These are phyloP conservation scores for Polymixis flavicincta DNA, from an alignment of 2,888 invertebrate genomes.

Conservation along the genomic window DNA sequence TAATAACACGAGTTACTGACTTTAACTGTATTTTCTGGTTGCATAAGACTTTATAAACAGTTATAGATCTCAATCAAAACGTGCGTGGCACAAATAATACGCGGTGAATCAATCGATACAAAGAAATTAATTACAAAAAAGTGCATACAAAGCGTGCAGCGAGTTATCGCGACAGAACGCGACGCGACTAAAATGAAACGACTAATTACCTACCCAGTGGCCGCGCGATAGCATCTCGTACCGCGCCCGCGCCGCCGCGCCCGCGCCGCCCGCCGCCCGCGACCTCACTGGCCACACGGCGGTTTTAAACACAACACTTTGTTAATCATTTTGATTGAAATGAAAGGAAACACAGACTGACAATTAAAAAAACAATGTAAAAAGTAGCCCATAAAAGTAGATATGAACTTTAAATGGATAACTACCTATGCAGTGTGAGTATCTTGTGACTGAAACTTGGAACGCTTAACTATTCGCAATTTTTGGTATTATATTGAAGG, in stretches of 20 bases:
- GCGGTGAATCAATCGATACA: conserved; percentile 79
- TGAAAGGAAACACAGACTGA: conserved; percentile 71
- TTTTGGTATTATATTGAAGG: background rate
- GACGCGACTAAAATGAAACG: conserved; percentile 85
- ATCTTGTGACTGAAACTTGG: conserved; percentile 36
- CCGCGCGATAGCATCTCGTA: conserved; percentile 82
- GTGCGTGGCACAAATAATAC: conserved; percentile 68
- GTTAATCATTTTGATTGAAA: conserved; percentile 76
- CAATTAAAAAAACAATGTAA: conserved; percentile 71
- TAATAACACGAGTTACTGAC: conserved; percentile 55
- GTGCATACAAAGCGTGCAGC: conserved; percentile 81
- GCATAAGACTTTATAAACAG: conserved; percentile 40
- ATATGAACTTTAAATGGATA: conserved; percentile 47
- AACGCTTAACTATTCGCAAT: background rate
- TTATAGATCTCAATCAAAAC: conserved; percentile 38
- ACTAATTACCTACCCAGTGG: conserved; percentile 84
- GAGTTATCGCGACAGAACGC: conserved; percentile 81
- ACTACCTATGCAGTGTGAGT: conserved; percentile 38
- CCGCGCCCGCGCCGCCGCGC: conserved; percentile 54
- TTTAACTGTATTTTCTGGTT: conserved; percentile 44
- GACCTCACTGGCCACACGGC: conserved; percentile 55
- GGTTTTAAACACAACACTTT: conserved; percentile 74
- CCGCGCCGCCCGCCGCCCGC: conserved; percentile 35
- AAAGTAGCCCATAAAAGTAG: conserved; percentile 48
- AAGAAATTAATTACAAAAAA: conserved; percentile 85